Base-by-base conservation (phyloP, 1,140 invertebrate species). In the Tribolium castaneum region DNA sequence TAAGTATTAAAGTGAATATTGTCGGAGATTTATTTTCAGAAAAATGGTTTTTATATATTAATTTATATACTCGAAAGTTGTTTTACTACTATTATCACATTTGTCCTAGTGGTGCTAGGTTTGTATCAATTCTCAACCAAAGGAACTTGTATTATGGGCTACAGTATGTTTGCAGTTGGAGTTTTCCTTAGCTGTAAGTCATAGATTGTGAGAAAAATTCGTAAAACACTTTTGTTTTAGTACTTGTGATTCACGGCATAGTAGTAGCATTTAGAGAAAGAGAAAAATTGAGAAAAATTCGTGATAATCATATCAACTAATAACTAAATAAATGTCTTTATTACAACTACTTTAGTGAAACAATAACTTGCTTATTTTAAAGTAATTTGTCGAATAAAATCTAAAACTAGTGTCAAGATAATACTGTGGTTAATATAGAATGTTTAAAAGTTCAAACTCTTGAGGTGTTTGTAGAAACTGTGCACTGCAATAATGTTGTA, bases 401-500 rank as follows among this genome's bases (percentile, higher is more conserved):
- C 34, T 70, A 70, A 70, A 66, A 39, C 50, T 70, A 35, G 34
- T 70, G 54, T 45, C 22, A 76, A 72, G 1, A 56, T 56, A 70
- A 77, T 66, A 66, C 59, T 66, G 59, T 14, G 59, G 7, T 56
- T 16, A 25, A 50, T 54, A 25, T 54, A 25, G 72, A 70, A 6
- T 13, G 30, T 13, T 77, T 80, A 83, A 76, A 83, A 83, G 16
- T 83, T 83, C 0, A 83, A 51, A 34, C 80, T 80, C 72, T 81
- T 81, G 54, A 82, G 51, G 51, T 80, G 78, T 45, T 81, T 80
- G 59, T 77, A 81, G 54, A 81, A 82, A 70, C 75, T 83, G 30
- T 80, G 72, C 3, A 83, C 81, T 10, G 73, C 76, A 1, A 82
- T 30, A 7, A 82, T 75, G 34, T 82, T 77, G 74, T 82, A 83